These are phyloP conservation scores for Eurytoma adleriae DNA, from an alignment of 2,888 invertebrate species.

Conservation along the genomic window DNA sequence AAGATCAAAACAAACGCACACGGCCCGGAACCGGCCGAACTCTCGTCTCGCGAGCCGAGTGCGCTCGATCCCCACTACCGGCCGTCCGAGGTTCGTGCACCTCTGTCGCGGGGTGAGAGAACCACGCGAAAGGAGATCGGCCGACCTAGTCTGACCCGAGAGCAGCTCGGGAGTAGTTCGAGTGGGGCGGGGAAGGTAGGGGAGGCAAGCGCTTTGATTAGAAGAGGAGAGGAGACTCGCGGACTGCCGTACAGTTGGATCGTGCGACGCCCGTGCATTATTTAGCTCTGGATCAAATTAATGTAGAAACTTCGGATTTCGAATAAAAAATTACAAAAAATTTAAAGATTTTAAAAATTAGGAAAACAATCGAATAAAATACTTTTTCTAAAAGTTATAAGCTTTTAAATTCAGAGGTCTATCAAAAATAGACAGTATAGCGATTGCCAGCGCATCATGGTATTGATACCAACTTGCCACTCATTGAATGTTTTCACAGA, in stretches of 20 bases:
- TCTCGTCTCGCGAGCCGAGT: not conserved
- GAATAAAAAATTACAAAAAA: too few species aligned
- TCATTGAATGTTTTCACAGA: too few species aligned
- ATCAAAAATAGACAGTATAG: too few species aligned
- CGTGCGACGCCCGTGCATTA: not conserved
- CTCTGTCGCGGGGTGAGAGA: conserved; percentile 12
- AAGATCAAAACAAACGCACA: conserved; percentile 45
- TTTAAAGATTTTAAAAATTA: too few species aligned
- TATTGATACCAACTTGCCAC: too few species aligned
- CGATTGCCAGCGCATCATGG: too few species aligned
- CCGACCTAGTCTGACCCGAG: conserved; percentile 3
- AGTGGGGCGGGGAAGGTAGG: not conserved
- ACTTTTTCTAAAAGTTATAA: too few species aligned
- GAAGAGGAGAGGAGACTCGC: not conserved
- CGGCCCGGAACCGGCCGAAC: conserved; percentile 3
- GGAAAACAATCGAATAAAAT: too few species aligned
- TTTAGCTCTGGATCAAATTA: too few species aligned
- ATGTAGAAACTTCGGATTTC: too few species aligned
- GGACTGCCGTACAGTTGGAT: not conserved
- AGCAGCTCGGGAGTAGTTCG: not conserved
- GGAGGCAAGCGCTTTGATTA: conserved; percentile 36
- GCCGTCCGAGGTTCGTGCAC: conserved; percentile 31
- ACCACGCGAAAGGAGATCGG: conserved; percentile 21
- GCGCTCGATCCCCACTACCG: not conserved
- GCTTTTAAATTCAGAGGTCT: too few species aligned